Percentiles rank a stretch among this genome's conserved stretches.
Evolutionary conservation across 2,113 vertebrate species (phyloP).

Genomic region (Planiliza haematocheilus): DNA sequence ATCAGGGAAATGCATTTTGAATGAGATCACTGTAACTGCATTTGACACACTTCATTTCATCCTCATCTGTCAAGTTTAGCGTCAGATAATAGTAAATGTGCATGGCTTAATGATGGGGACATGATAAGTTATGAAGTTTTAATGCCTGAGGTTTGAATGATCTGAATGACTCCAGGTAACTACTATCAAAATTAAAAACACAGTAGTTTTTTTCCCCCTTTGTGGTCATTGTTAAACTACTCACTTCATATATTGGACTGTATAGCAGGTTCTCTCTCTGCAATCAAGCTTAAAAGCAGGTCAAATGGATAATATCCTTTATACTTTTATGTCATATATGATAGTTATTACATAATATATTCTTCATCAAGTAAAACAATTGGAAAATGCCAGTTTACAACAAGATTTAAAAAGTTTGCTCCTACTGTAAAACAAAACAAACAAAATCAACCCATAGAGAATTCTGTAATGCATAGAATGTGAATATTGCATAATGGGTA

Average conservation of each 20-base stretch:
- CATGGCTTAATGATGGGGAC: constrained; percentile 85
- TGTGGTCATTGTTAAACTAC: constrained; percentile 4
- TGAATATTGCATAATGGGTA: too few relatives aligned
- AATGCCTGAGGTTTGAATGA: constrained; percentile 79
- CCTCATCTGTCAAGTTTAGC: constrained; percentile 87
- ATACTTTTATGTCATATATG: background rate
- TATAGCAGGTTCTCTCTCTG: background rate
- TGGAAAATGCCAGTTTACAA: too few relatives aligned
- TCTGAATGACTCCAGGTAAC: constrained; percentile 63
- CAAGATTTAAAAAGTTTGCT: too few relatives aligned
- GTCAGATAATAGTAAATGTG: constrained; percentile 84
- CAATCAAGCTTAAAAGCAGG: background rate
- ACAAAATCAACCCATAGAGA: too few relatives aligned
- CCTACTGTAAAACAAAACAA: too few relatives aligned
- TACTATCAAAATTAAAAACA: background rate
- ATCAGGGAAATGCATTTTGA: constrained; percentile 79
- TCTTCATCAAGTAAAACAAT: too few relatives aligned
- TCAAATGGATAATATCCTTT: background rate
- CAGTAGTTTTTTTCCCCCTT: background rate
- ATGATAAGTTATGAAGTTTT: constrained; percentile 83
- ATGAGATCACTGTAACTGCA: constrained; percentile 85
- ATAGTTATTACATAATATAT: too few relatives aligned
- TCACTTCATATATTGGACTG: background rate
- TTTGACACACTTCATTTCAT: constrained; percentile 92
- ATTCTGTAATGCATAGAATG: too few relatives aligned